Percentiles rank a stretch among this genome's conserved stretches.
These are phyloP conservation scores for Esperia sulphurella DNA, from an alignment of 2,888 invertebrate species.

Conservation along the genomic window DNA sequence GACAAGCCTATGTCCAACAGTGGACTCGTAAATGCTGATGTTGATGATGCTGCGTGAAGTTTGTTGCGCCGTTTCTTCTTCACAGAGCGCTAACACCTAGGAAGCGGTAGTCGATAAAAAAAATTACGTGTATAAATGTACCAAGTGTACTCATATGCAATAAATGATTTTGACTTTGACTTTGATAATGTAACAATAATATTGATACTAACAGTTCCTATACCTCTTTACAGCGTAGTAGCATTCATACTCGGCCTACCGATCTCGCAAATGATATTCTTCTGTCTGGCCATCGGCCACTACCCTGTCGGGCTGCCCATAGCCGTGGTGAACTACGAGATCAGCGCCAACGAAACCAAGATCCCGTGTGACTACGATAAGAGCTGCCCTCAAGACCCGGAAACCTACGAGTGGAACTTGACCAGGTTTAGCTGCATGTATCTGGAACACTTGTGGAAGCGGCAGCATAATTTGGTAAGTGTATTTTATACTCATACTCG, in stretches of 20 bases:
- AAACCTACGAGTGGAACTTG: slow-evolving; percentile 72
- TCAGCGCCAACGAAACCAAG: slow-evolving; percentile 65
- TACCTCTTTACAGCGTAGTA: slow-evolving; percentile 80
- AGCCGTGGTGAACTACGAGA: slow-evolving; percentile 90
- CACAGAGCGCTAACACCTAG: no score
- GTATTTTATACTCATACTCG: neutral
- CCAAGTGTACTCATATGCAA: no score
- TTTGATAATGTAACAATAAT: neutral
- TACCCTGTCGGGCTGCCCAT: slow-evolving; percentile 88
- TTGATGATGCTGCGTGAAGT: no score
- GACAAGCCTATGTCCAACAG: no score
- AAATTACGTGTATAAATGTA: no score
- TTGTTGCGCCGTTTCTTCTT: no score
- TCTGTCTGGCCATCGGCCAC: slow-evolving; percentile 93
- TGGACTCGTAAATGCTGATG: no score
- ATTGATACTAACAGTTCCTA: neutral
- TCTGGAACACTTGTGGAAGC: slow-evolving; percentile 83
- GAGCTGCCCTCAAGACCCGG: slow-evolving; percentile 73
- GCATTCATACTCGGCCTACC: slow-evolving; percentile 92
- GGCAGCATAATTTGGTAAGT: slow-evolving; percentile 83
- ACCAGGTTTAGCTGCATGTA: slow-evolving; percentile 88
- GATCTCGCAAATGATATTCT: slow-evolving; percentile 90
- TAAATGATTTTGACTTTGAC: neutral
- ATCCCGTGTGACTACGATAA: slow-evolving; percentile 67
- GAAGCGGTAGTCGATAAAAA: no score